A percentile compares a stretch with the other conserved stretches of the same genome.
phyloP scores from a whole-genome alignment of 2,113 vertebrate genomes.

The Brachirus orientalis region DNA sequence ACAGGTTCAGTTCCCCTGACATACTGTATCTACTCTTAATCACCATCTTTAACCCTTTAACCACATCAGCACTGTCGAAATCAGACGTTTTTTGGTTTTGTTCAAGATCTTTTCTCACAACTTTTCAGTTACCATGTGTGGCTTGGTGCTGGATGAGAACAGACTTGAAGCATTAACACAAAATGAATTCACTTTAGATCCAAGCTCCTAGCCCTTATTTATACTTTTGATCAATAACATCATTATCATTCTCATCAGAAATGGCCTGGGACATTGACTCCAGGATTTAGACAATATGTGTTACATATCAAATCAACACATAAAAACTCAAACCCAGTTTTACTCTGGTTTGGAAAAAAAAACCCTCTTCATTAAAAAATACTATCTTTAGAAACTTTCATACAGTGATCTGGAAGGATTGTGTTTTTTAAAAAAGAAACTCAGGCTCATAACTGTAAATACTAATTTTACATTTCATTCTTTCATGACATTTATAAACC shows the following conservation, averaged over 20 bases:
- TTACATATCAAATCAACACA: constrained; percentile 17
- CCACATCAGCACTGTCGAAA: constrained; percentile 63
- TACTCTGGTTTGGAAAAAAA: not conserved
- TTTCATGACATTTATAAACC: no score
- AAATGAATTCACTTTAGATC: not conserved
- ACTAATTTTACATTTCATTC: not conserved
- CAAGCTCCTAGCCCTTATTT: not conserved
- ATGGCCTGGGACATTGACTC: not conserved
- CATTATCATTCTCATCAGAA: constrained; percentile 25
- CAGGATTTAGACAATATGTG: constrained; percentile 4
- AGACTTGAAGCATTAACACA: not conserved
- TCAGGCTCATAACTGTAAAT: constrained; percentile 16
- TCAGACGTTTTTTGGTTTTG: constrained; percentile 5
- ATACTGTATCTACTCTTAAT: constrained; percentile 77
- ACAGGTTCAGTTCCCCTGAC: constrained; percentile 79
- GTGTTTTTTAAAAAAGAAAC: not conserved
- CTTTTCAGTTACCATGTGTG: not conserved
- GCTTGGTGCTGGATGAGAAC: constrained; percentile 11
- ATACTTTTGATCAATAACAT: constrained; percentile 21
- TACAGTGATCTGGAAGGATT: not conserved
- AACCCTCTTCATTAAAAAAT: no score
- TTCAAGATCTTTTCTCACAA: not conserved
- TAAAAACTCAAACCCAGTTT: not conserved
- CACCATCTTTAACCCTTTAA: constrained; percentile 79
- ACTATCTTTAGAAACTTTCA: constrained; percentile 11